Evolutionary conservation across 2,888 invertebrate genomes (phyloP).

Genomic region (Xanthia icteritia): DNA sequence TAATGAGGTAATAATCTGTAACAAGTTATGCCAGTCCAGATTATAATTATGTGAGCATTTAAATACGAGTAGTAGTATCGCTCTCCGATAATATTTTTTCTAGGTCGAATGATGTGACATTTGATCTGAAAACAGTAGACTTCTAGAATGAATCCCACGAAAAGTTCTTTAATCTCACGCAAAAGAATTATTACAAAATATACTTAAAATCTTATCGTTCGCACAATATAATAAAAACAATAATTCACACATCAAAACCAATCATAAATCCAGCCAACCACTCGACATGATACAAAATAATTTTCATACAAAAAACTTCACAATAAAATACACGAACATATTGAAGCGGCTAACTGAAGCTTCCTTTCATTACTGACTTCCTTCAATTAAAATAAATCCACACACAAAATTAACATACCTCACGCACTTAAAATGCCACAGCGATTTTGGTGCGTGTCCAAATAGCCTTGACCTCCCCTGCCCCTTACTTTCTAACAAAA

Average conservation of each 20-base stretch:
- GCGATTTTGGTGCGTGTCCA: slow-evolving; percentile 66
- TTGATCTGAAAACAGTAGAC: not conserved
- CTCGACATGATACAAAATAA: slow-evolving; percentile 42
- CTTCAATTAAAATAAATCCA: slow-evolving; percentile 83
- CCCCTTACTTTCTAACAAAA: slow-evolving; percentile 21
- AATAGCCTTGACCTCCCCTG: slow-evolving; percentile 65
- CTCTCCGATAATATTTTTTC: not conserved
- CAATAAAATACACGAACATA: slow-evolving; percentile 69
- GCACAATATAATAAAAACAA: slow-evolving; percentile 20
- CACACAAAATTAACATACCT: slow-evolving; percentile 83
- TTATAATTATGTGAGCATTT: not conserved
- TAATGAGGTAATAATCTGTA: slow-evolving; percentile 3
- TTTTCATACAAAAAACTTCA: slow-evolving; percentile 49
- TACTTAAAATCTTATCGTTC: slow-evolving; percentile 44
- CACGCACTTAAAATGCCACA: slow-evolving; percentile 79
- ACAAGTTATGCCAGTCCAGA: not conserved
- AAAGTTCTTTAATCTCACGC: slow-evolving; percentile 3
- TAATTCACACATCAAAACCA: slow-evolving; percentile 42
- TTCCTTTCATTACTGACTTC: slow-evolving; percentile 76
- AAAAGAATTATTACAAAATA: slow-evolving; percentile 49
- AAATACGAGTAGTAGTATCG: too few species aligned
- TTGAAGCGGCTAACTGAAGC: slow-evolving; percentile 61
- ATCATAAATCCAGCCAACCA: slow-evolving; percentile 39
- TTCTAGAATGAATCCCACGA: not conserved
- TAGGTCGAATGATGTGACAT: too few species aligned